phyloP scores from a whole-genome alignment of 2,888 invertebrate genomes.

The Notodonta ziczac region DNA sequence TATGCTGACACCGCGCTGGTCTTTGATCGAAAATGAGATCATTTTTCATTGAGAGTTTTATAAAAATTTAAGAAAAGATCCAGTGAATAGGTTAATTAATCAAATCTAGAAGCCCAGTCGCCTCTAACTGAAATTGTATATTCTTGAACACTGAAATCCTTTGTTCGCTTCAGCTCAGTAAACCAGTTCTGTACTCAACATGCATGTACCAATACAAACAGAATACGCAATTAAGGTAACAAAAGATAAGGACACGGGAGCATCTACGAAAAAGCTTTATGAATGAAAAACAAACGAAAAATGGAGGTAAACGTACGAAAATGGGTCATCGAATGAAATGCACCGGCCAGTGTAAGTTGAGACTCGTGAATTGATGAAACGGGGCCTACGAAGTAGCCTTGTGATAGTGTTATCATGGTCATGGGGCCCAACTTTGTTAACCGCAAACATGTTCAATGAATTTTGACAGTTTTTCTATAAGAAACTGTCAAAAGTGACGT shows the following conservation, averaged over 20 bases:
- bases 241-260: slow-evolving; percentile 50
- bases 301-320: slow-evolving; percentile 56
- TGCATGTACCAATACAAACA: slow-evolving; percentile 28
- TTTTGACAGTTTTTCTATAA: too few species aligned
- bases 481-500: too few species aligned
- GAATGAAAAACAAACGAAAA: slow-evolving; percentile 57
- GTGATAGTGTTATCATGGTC: slow-evolving; percentile 12
- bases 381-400: slow-evolving; percentile 15
- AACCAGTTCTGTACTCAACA: slow-evolving; percentile 21
- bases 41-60: slow-evolving; percentile 8
- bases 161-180: slow-evolving; percentile 18
- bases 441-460: too few species aligned
- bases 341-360: slow-evolving; percentile 48
- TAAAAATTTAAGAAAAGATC: slow-evolving; percentile 2
- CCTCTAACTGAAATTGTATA: slow-evolving; percentile 6
- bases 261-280: slow-evolving; percentile 49
- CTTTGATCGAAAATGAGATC: slow-evolving; percentile 6
- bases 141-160: slow-evolving; percentile 12
- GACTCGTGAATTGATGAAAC: slow-evolving; percentile 35
- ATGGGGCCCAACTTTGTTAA: too few species aligned
- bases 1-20: slow-evolving; percentile 11
- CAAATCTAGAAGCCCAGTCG: slow-evolving; percentile 3
- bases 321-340: slow-evolving; percentile 68
- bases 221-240: slow-evolving; percentile 56
- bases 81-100: slow-evolving; percentile 1